A percentile compares a stretch with the other conserved stretches of the same genome.
These are phyloP conservation scores for Bothrops alternatus DNA, from an alignment of 2,797 vertebrate species.

Conservation along the genomic window DNA sequence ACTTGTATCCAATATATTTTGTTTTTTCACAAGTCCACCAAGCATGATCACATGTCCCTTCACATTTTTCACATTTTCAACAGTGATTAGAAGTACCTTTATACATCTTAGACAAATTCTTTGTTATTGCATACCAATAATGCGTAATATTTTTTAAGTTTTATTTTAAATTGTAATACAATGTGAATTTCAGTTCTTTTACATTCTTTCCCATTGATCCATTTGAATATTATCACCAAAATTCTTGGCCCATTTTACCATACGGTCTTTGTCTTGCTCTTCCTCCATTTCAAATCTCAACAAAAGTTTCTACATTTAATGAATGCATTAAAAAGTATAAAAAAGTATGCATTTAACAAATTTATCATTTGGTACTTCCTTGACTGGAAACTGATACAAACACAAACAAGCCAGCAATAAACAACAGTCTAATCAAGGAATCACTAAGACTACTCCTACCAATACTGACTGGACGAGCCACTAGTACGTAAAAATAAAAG, in stretches of 20 bases:
- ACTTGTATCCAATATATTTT: neutral
- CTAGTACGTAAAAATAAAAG: neutral
- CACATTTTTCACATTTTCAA: neutral
- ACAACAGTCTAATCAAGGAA: neutral
- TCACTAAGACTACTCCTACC: neutral
- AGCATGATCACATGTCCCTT: neutral
- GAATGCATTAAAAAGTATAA: neutral
- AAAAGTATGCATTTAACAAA: neutral
- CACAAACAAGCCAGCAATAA: neutral
- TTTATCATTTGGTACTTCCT: neutral
- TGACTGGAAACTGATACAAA: neutral
- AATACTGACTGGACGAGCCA: neutral
- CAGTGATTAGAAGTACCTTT: neutral
- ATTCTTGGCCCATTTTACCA: neutral
- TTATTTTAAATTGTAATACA: neutral
- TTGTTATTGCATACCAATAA: neutral
- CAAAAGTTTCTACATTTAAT: neutral
- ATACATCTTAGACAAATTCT: neutral
- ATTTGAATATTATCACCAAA: neutral
- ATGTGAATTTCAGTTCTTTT: neutral
- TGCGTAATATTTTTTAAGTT: neutral
- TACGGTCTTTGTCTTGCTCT: neutral
- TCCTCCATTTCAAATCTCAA: neutral
- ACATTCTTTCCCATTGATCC: neutral
- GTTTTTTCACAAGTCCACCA: neutral